Evolutionary conservation across 92 coral and sea anemone species (phyloP).

Genomic region (Heliopora coerulea): DNA sequence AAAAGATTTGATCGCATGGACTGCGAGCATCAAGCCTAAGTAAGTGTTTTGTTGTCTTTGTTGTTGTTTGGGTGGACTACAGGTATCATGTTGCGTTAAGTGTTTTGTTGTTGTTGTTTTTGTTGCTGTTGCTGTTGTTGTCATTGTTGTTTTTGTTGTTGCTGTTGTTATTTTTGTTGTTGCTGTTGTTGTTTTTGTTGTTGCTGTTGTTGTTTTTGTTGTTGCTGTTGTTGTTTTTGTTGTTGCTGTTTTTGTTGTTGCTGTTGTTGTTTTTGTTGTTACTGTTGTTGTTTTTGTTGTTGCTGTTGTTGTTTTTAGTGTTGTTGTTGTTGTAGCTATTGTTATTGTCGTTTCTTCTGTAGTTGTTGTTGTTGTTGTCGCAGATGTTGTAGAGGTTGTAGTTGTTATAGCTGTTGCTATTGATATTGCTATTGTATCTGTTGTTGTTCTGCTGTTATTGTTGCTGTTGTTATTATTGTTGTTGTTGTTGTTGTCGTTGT

Average conservation of each 20-base stretch:
- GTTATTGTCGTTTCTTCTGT: neutral
- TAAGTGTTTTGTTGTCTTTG: conserved; percentile 32
- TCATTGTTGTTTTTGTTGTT: too few species aligned
- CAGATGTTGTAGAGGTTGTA: neutral
- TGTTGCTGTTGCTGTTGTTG: too few species aligned
- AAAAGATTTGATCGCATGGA: conserved; percentile 74
- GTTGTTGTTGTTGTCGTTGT: neutral
- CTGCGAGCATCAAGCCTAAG: conserved; percentile 70
- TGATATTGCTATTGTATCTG: neutral
- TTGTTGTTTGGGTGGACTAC: too few species aligned
- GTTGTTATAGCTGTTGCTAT: neutral
- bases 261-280: too few species aligned
- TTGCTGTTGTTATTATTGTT: neutral
- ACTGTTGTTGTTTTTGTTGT: too few species aligned
- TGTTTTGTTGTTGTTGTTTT: neutral
- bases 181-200: too few species aligned
- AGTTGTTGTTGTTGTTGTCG: neutral
- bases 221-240: too few species aligned
- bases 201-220: too few species aligned
- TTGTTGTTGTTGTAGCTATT: too few species aligned
- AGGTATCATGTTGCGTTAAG: neutral
- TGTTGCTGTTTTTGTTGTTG: too few species aligned
- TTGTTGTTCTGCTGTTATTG: neutral
- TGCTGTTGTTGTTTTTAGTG: too few species aligned
- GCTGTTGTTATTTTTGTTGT: too few species aligned